These are phyloP conservation scores for Poeciliopsis turrubarensis DNA, from an alignment of 2,113 vertebrate genomes.

Conservation along the genomic window DNA sequence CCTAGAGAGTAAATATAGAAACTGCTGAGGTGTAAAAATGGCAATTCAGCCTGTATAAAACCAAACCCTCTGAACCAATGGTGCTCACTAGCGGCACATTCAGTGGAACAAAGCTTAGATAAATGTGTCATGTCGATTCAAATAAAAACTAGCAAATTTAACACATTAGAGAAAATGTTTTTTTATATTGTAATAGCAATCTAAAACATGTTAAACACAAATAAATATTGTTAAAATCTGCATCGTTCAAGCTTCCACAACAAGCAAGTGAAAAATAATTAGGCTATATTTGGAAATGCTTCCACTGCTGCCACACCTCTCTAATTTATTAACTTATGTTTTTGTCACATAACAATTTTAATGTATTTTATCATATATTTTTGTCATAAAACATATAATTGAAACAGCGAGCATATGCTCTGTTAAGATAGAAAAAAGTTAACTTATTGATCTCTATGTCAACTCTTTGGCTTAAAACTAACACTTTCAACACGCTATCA, in stretches of 20 bases:
- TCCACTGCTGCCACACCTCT: not conserved
- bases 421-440: not conserved
- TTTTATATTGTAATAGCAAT: not conserved
- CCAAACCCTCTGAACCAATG: slow-evolving; percentile 10
- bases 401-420: not conserved
- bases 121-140: slow-evolving; percentile 22
- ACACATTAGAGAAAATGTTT: slow-evolving; percentile 7
- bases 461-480: not conserved
- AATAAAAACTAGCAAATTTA: slow-evolving; percentile 6
- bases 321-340: not conserved
- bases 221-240: not conserved
- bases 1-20: slow-evolving; percentile 30
- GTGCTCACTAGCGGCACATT: not conserved
- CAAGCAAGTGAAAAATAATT: slow-evolving; percentile 5
- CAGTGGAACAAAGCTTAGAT: slow-evolving; percentile 20
- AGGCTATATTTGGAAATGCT: not conserved
- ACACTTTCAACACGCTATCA: not conserved
- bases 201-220: slow-evolving; percentile 6
- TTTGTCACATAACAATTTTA: not conserved
- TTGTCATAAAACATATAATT: slow-evolving; percentile 7
- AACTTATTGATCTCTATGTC: not conserved
- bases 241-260: not conserved
- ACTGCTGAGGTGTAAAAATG: slow-evolving; percentile 37
- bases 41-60: slow-evolving; percentile 7
- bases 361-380: slow-evolving; percentile 20